Percentiles rank a stretch among this genome's conserved stretches.
These are phyloP conservation scores for Eubasilissa regina DNA, from an alignment of 1,140 invertebrate genomes.

Conservation along the genomic window DNA sequence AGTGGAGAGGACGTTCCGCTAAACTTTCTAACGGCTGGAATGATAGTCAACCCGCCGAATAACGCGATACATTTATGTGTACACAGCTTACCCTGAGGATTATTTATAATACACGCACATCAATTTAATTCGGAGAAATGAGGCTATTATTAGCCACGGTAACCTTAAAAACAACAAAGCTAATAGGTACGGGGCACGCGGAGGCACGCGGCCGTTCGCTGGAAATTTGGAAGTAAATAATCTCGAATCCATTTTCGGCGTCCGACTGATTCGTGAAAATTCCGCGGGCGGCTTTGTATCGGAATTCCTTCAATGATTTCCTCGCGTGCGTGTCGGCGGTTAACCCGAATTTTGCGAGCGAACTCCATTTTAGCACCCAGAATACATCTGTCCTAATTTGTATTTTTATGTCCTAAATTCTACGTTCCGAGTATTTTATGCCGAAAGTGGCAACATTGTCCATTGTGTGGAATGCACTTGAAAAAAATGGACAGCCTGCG, in stretches of 20 bases:
- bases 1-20: background rate
- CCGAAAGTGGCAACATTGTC: too few species aligned
- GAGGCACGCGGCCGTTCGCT: conserved; percentile 16
- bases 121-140: conserved; percentile 31
- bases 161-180: conserved; percentile 45
- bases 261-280: background rate
- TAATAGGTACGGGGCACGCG: conserved; percentile 25
- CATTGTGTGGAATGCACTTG: too few species aligned
- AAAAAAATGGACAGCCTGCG: too few species aligned
- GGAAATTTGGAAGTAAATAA: conserved; percentile 40
- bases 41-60: background rate
- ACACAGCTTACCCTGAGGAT: conserved; percentile 1
- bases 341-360: conserved; percentile 13
- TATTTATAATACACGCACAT: conserved; percentile 34
- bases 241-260: background rate
- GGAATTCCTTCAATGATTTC: background rate
- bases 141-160: conserved; percentile 20
- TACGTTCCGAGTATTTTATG: too few species aligned
- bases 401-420: too few species aligned
- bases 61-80: background rate
- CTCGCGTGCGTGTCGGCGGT: background rate
- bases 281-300: background rate
- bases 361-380: background rate
- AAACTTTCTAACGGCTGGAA: conserved; percentile 11
- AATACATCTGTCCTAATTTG: background rate